phyloP scores from a whole-genome alignment of 2,113 vertebrate genomes.

The Lethenteron camtschaticum region DNA sequence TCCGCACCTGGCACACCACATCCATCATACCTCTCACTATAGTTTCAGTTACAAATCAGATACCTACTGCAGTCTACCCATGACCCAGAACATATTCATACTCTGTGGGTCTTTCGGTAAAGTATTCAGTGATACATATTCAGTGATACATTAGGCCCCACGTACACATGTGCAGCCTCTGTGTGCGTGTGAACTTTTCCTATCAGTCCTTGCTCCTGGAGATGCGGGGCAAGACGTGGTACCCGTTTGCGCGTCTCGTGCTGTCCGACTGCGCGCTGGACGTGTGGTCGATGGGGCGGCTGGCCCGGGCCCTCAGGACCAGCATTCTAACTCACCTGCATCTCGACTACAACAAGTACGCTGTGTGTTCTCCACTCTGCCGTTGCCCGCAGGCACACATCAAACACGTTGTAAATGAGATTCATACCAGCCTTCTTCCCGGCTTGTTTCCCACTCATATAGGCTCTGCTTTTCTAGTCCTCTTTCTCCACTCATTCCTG shows the following conservation, averaged over 20 bases:
- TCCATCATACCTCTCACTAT: no score
- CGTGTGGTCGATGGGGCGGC: constrained; percentile 15
- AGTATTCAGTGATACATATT: not conserved
- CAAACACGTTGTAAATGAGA: no score
- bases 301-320: constrained; percentile 16
- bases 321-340: constrained; percentile 16
- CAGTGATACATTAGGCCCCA: not conserved
- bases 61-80: no score
- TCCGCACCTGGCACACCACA: no score
- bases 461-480: no score
- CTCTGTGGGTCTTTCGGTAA: no score
- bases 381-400: no score
- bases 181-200: not conserved
- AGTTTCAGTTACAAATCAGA: no score
- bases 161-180: not conserved
- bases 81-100: no score
- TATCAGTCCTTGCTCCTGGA: constrained; percentile 19
- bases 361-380: not conserved
- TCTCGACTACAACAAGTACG: constrained; percentile 24
- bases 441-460: no score
- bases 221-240: constrained; percentile 11
- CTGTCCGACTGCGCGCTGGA: constrained; percentile 16
- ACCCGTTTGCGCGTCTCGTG: constrained; percentile 16
- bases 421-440: no score
- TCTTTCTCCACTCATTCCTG: no score